These are phyloP conservation scores for Epinephelus lanceolatus DNA, from an alignment of 2,113 vertebrate genomes.

Conservation along the genomic window DNA sequence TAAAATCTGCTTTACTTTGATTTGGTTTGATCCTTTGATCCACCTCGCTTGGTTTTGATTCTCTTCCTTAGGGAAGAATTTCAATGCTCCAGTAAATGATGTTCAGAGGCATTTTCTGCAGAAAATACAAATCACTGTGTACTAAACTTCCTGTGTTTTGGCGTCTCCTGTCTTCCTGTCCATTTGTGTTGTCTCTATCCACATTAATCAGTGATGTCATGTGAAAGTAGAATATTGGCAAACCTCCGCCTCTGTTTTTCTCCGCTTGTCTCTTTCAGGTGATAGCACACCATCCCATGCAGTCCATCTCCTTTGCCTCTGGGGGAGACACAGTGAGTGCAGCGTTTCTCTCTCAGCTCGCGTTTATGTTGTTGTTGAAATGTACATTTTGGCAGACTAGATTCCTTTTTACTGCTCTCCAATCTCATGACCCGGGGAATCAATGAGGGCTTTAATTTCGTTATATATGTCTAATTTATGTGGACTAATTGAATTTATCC, in stretches of 20 bases:
- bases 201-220: constrained; percentile 1
- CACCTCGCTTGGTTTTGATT: too few relatives aligned
- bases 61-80: too few relatives aligned
- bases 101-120: too few relatives aligned
- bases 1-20: too few relatives aligned
- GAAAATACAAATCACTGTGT: too few relatives aligned
- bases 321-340: constrained; percentile 90
- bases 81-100: too few relatives aligned
- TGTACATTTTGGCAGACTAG: constrained; percentile 23
- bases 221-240: neutral
- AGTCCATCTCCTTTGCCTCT: constrained; percentile 91
- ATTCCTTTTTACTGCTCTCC: constrained; percentile 41
- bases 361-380: constrained; percentile 28
- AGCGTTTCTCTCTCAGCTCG: neutral
- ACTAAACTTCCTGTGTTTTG: neutral
- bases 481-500: constrained; percentile 28
- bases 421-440: constrained; percentile 43
- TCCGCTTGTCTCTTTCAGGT: constrained; percentile 78
- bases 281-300: constrained; percentile 92
- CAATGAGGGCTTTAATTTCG: constrained; percentile 40
- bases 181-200: neutral
- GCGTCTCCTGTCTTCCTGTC: neutral
- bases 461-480: constrained; percentile 39
- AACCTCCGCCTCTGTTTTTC: constrained; percentile 9
- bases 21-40: too few relatives aligned